Conservation (phyloP, 2,113 vertebrate species). For the Rhynchomys soricoides region DNA sequence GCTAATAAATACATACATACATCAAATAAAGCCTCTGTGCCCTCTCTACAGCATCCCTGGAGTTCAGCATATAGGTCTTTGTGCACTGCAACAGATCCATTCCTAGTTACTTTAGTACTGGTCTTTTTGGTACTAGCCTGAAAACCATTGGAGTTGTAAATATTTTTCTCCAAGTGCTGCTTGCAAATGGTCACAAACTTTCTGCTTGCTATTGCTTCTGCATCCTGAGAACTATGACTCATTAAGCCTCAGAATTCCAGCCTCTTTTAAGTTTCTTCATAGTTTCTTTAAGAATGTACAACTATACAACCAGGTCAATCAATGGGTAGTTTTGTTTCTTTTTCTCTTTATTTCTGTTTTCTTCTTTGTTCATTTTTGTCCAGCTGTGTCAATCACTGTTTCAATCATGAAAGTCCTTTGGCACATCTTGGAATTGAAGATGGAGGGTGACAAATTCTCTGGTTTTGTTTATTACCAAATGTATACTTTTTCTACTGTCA, state of each 20-base stretch:
- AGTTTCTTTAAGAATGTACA: constrained; percentile 7
- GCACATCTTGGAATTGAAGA: not conserved
- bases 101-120: not conserved
- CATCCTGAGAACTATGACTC: not conserved
- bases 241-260: not conserved
- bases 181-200: not conserved
- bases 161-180: not conserved
- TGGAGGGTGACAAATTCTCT: not conserved
- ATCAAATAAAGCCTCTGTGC: not conserved
- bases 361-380: not conserved
- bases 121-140: not conserved
- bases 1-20: not conserved
- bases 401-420: not conserved
- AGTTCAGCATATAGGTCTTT: not conserved
- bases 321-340: not conserved
- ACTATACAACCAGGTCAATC: not conserved
- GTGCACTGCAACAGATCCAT: not conserved
- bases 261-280: too few species aligned
- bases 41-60: not conserved
- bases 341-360: not conserved
- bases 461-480: not conserved
- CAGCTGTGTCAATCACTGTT: not conserved
- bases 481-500: not conserved
- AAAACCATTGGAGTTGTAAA: not conserved
- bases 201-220: not conserved